Evolutionary conservation across 2,113 vertebrate species (phyloP), one percentile per base, ranked within the genome.

Genomic region (Nothocercus nigrocapillus): DNA sequence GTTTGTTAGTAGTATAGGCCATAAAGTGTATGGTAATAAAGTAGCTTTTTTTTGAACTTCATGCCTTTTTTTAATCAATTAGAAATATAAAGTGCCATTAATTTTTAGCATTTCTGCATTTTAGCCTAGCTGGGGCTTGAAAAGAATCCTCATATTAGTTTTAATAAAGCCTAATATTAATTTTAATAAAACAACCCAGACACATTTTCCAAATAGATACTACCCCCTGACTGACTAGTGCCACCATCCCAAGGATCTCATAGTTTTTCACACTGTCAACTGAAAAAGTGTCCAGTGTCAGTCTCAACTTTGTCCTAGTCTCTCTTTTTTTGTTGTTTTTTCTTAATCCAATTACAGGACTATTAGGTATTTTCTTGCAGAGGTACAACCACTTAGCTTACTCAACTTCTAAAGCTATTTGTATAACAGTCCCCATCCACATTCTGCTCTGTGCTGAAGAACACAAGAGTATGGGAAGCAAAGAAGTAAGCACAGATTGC

Each of bases 381-480:
- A 47, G 7, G 6, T 59, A 13, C 27, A 74, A 36, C 22, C 84
- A 5, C 25, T 45, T 36, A 40, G 24, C 53, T 47, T 66, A 42
- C 51, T 56, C 49, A 25, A 42, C 11, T 24, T 58, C 11, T 82
- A 49, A 21, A 61, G 51, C 9, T 45, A 44, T 18, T 53, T 72
- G 27, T 0, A 0, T 49, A 66, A 27, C 9, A 30, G n/a, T 17
- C 45, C 7, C 24, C 0, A 0, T 22, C 38, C 15, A 6, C 30
- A 3, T 49, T n/a, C 54, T 61, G 34, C n/a, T 38, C 22, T 67
- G 21, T 51, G 38, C 45, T 34, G 40, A 58, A 56, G 58, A 61
- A 70, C 18, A 18, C 32, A 16, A 38, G 45, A 19, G 20, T 5
- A 5, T 3, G 32, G 17, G 14, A 59, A 54, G 54, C 34, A 76